Evolutionary conservation across 2,888 invertebrate genomes (phyloP).

Genomic region (Ochlodes sylvanus): DNA sequence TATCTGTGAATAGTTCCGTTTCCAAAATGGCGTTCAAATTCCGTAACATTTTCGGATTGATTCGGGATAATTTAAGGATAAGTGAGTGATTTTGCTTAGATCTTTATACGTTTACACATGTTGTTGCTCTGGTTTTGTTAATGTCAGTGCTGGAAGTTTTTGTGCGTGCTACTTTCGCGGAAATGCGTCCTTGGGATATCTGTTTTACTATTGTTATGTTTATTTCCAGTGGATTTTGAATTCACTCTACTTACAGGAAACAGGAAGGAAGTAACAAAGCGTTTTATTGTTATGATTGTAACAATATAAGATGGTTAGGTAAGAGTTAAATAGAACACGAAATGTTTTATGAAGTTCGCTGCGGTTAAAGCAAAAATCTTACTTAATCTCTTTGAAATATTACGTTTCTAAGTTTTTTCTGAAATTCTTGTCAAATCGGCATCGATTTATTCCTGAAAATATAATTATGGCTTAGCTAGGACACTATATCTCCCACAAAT

Average conservation of each 20-base stretch:
- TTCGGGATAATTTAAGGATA: slow-evolving; percentile 30
- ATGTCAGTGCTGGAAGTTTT: not conserved
- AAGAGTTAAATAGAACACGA: not conserved
- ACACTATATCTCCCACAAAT: too few relatives aligned
- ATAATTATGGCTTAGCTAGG: too few relatives aligned
- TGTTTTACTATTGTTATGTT: slow-evolving; percentile 3
- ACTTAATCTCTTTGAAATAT: not conserved
- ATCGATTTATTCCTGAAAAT: not conserved
- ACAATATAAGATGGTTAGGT: not conserved
- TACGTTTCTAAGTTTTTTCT: not conserved
- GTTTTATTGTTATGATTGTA: not conserved
- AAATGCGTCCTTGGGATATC: slow-evolving; percentile 12
- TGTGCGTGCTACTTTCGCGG: not conserved
- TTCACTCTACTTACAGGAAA: not conserved
- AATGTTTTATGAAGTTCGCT: not conserved
- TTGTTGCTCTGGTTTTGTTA: slow-evolving; percentile 3
- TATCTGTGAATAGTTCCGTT: slow-evolving; percentile 28
- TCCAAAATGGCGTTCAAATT: slow-evolving; percentile 45
- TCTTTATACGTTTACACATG: not conserved
- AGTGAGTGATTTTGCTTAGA: slow-evolving; percentile 22
- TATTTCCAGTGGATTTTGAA: not conserved
- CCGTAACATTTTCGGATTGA: slow-evolving; percentile 31
- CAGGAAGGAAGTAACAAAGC: not conserved
- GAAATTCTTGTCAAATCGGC: not conserved
- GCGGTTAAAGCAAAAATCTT: not conserved